Conservation (phyloP, 2,888 invertebrate species). For the Orthosia cruda region DNA sequence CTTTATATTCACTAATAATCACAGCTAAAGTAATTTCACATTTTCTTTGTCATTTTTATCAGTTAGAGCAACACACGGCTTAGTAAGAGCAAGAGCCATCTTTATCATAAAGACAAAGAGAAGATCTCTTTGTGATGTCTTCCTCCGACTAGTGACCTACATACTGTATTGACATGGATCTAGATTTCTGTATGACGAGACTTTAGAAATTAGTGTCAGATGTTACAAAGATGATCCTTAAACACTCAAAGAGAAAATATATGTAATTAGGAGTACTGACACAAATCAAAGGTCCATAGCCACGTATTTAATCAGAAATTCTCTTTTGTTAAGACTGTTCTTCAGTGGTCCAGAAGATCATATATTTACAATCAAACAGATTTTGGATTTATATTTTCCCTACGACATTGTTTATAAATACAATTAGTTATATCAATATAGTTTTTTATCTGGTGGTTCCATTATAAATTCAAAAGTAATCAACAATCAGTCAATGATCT, state of each 20-base stretch:
- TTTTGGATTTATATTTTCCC: too few relatives aligned
- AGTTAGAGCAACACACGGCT: slow-evolving; percentile 25
- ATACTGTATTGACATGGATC: slow-evolving; percentile 38
- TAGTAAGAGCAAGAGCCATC: slow-evolving; percentile 22
- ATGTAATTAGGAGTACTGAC: background rate
- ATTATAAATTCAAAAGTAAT: background rate
- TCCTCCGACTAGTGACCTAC: slow-evolving; percentile 37
- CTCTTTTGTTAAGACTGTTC: background rate
- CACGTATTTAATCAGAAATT: background rate
- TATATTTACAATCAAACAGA: too few relatives aligned
- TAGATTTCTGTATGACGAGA: slow-evolving; percentile 38
- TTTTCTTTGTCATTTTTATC: slow-evolving; percentile 49
- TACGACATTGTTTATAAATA: too few relatives aligned
- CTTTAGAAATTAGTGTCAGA: slow-evolving; percentile 32
- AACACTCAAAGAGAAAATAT: background rate
- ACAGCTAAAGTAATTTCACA: background rate
- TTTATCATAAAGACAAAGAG: slow-evolving; percentile 62
- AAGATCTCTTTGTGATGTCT: slow-evolving; percentile 45
- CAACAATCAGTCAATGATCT: background rate
- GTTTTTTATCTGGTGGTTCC: background rate
- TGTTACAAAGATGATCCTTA: slow-evolving; percentile 20
- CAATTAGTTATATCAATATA: background rate
- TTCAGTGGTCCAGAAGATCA: background rate
- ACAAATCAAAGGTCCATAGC: background rate
- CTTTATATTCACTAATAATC: background rate